Evolutionary conservation across 2,113 vertebrate genomes (phyloP), one percentile per base, ranked within the genome.

Genomic region (Rhagologus leucostigma): DNA sequence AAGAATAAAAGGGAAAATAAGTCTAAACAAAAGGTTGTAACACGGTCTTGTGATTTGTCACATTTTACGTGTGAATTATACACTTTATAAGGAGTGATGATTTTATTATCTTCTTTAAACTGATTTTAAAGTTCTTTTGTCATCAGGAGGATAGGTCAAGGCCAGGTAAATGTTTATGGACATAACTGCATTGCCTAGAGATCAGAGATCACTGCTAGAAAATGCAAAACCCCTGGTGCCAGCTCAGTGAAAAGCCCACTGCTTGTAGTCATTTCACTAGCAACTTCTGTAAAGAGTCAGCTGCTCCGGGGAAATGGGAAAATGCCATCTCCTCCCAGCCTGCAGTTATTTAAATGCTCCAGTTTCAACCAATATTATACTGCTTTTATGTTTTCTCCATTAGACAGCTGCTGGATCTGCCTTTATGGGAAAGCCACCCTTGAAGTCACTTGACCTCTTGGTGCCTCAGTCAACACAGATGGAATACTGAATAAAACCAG

Each of bases 401-500:
- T 64, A 90, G 85, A 86, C 92, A 96, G 71, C 85, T 96, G 71
- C 64, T 92, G 92, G 63, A 52, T 95, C 68, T 95, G 89, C n/a
- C 87, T 96, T 93, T 96, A 97, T 87, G 87, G 63, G 94, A 97
- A 97, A 95, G 57, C 75, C 84, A 93, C 92, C 94, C 89, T 86
- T 95, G 92, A 96, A 95, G 89, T 88, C 94, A 93, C 95, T 97
- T 97, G 96, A 97, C 96, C 94, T 94, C 93, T 89, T 90, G 60
- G 27, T 94, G 85, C 89, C 62, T 94, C 60, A 96, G 92, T 94
- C 92, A 96, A 84, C 90, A 96, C 89, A 96, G 92, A 97, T 88
- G 95, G 77, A 95, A 94, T 70, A 76, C 8, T 89, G 89, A 91
- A 93, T 92, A 91, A 93, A 92, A 87, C 69, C 94, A 95, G 84